Conservation (phyloP, 2,888 invertebrate species). For the Pterobdella sp. region DNA sequence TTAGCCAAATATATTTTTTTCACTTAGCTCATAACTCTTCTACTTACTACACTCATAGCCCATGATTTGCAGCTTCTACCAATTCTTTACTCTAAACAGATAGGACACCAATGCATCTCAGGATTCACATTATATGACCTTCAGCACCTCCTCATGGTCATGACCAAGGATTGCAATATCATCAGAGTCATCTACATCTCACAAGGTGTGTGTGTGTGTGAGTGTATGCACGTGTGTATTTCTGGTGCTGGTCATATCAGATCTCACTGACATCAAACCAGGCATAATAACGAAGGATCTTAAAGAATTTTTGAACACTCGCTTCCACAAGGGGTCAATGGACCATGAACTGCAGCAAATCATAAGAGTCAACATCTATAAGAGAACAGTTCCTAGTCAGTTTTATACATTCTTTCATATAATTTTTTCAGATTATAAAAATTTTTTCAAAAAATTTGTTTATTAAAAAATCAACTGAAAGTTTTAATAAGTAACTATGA, state of each 20-base stretch:
- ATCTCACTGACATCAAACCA: constrained; percentile 13
- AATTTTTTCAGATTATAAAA: background rate
- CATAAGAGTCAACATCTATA: constrained; percentile 61
- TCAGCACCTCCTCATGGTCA: background rate
- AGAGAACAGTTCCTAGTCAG: constrained; percentile 58
- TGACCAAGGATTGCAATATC: constrained; percentile 12
- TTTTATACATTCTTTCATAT: constrained; percentile 31
- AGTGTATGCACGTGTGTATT: background rate
- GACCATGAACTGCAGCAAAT: constrained; percentile 61
- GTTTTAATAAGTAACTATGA: background rate
- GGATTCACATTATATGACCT: constrained; percentile 26
- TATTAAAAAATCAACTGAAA: background rate
- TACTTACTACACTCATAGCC: background rate
- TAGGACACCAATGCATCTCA: constrained; percentile 12
- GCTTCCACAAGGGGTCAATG: constrained; percentile 57
- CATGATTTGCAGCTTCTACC: no score
- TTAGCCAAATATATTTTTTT: background rate
- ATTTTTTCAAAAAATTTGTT: background rate
- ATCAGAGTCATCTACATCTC: constrained; percentile 9
- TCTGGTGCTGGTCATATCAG: background rate
- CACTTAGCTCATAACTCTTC: background rate
- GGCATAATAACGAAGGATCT: constrained; percentile 54
- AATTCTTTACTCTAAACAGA: background rate
- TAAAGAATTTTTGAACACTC: constrained; percentile 55
- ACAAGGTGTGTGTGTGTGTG: background rate